Percentiles rank a stretch among this genome's conserved stretches.
Conservation (phyloP, 2,888 invertebrate species). For the Drosophila subsilvestris region DNA sequence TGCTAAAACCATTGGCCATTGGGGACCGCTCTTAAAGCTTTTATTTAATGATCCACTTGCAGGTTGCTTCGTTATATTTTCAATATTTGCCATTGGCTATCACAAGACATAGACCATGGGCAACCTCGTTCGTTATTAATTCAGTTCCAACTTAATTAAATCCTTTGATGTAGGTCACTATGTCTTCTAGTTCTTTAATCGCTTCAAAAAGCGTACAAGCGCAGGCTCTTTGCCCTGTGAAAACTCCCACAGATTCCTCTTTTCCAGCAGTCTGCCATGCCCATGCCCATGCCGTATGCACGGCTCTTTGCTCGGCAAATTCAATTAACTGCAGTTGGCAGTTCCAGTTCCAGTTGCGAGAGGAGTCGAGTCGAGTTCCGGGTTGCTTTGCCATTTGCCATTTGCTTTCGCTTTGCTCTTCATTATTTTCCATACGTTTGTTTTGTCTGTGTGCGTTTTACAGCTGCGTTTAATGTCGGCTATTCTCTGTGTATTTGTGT, state of each 20-base stretch:
- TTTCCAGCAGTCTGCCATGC: neutral
- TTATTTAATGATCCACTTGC: too few relatives aligned
- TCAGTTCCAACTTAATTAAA: neutral
- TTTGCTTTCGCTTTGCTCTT: constrained; percentile 45
- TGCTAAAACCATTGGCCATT: neutral
- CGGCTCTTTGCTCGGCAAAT: constrained; percentile 34
- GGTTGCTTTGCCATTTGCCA: constrained; percentile 24
- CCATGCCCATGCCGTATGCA: constrained; percentile 3
- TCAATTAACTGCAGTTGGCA: constrained; percentile 62
- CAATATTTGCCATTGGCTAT: neutral
- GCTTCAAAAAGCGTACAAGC: neutral
- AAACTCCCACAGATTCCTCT: neutral
- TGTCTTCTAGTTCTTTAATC: neutral
- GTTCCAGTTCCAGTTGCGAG: constrained; percentile 15
- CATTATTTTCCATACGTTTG: constrained; percentile 47
- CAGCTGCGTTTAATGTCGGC: constrained; percentile 46
- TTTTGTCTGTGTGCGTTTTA: constrained; percentile 24
- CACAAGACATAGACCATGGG: neutral
- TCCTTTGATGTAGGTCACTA: neutral
- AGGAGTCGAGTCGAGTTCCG: constrained; percentile 23
- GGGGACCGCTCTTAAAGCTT: too few relatives aligned
- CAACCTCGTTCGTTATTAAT: neutral
- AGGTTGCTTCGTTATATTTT: too few relatives aligned
- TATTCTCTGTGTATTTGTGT: constrained; percentile 9
- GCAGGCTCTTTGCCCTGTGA: neutral